Base-by-base conservation (phyloP, 37 sponge, comb jelly and placozoan genomes). In the Amphimedon queenslandica region DNA sequence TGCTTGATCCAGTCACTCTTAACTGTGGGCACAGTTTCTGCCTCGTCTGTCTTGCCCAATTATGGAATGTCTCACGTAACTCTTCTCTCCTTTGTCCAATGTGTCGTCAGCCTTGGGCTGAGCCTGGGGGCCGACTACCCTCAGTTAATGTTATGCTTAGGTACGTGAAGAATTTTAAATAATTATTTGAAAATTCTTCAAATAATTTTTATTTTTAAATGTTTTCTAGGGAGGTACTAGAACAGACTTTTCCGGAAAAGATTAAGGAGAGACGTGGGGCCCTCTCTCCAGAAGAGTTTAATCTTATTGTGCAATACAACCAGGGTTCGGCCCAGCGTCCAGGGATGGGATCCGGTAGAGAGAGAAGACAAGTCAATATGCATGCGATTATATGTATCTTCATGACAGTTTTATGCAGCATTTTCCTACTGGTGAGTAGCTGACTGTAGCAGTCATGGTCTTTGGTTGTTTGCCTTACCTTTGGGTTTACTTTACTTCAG, bases 11-110 rank as follows among this genome's bases (percentile, higher is more conserved):
- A 3, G 39, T 67, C 23, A 68, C 84, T 2, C 51, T 91, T 23
- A 33, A 60, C 63, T 91, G 92, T 77, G 92, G 92, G 13, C 92
- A 91, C 67, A 91, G 74, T 38, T 91, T 81, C 75, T 91, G 92
- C 69, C 82, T 74, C 30, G 71, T 82, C 37, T 91, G 92, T 43
- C 55, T 91, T 37, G 92, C 88, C 11, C 20, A 24, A 2, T 16
- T 84, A 67, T 86, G 88, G 84, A 63, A 58, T 33, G 82, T 28
- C 36, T 39, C 40, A 1, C 39, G n/a, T 2, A 82, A 55, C 13
- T n/a, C 30, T 13, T 18, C 0, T 0, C 55, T 75, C 36, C 69
- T 32, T 27, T 91, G 92, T 66, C 92, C 86, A 29, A 40, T 77
- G 38, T 91, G 92, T 63, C 37, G 87, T 0, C 72, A 71, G 10